These are phyloP conservation scores for Echinops telfairi DNA, from an alignment of 2,113 vertebrate species.

Conservation along the genomic window DNA sequence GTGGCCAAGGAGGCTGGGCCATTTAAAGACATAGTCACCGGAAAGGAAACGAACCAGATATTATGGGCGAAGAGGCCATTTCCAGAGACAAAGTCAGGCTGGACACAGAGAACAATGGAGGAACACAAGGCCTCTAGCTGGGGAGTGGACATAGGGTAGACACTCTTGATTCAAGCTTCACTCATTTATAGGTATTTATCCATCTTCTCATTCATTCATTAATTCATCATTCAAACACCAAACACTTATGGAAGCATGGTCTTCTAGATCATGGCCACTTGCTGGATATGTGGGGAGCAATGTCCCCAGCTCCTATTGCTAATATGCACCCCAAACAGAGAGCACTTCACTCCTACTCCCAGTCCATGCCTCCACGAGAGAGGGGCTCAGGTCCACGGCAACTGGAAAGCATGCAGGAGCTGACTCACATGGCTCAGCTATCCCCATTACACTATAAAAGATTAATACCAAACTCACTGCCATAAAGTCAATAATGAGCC, in stretches of 20 bases:
- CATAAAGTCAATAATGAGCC: no score
- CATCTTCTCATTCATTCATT: not conserved
- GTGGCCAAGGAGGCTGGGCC: not conserved
- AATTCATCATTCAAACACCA: not conserved
- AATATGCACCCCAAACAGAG: not conserved
- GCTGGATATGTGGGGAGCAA: not conserved
- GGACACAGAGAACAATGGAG: not conserved
- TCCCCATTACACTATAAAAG: no score
- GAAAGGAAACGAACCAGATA: conserved; percentile 15
- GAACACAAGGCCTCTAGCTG: not conserved
- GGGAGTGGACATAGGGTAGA: not conserved
- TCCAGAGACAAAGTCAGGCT: not conserved
- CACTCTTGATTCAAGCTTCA: not conserved
- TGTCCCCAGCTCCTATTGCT: not conserved
- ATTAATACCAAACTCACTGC: no score
- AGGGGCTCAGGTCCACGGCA: not conserved
- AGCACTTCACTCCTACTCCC: not conserved
- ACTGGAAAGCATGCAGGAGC: no score
- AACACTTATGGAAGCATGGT: not conserved
- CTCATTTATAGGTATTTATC: not conserved
- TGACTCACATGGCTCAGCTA: no score
- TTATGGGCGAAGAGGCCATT: not conserved
- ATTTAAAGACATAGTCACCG: not conserved
- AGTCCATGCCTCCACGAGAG: not conserved
- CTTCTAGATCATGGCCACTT: not conserved